Conservation (phyloP, 2,797 vertebrate species). For the Pseudochaenichthys georgianus region DNA sequence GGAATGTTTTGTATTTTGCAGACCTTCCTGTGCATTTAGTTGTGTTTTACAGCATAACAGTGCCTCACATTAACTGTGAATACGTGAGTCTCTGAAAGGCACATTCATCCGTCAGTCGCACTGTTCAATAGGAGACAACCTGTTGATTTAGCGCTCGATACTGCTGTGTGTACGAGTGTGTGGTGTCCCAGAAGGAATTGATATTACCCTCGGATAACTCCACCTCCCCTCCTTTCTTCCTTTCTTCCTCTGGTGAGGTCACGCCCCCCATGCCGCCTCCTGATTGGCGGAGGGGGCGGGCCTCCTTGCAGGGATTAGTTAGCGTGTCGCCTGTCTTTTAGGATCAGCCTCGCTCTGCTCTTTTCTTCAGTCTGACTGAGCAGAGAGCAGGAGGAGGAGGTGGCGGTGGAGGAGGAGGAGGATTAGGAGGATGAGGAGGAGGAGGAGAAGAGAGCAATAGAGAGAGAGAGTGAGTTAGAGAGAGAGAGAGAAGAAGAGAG, state of each 20-base stretch:
- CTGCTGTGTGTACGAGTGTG: constrained; percentile 18
- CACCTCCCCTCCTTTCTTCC: constrained; percentile 38
- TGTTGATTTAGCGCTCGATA: constrained; percentile 44
- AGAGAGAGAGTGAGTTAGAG: constrained; percentile 28
- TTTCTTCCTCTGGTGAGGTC: constrained; percentile 51
- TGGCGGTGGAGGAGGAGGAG: constrained; percentile 54
- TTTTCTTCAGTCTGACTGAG: constrained; percentile 78
- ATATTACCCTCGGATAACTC: constrained; percentile 41
- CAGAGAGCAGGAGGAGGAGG: constrained; percentile 59
- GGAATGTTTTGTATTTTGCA: neutral
- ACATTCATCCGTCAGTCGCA: neutral
- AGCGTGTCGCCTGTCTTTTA: constrained; percentile 75
- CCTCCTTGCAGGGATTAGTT: constrained; percentile 85
- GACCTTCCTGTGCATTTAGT: neutral
- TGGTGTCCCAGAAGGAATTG: constrained; percentile 33
- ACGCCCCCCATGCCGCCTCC: constrained; percentile 40
- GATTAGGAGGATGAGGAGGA: constrained; percentile 40
- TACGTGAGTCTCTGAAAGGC: neutral
- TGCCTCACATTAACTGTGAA: neutral
- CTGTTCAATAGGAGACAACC: constrained; percentile 26
- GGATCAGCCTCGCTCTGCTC: constrained; percentile 75
- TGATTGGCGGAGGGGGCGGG: constrained; percentile 81
- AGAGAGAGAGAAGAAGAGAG: constrained; percentile 45
- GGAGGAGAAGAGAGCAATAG: constrained; percentile 41
- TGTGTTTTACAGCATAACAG: neutral